Evolutionary conservation across 2,113 vertebrate species (phyloP).

Genomic region (Nycticebus coucang): DNA sequence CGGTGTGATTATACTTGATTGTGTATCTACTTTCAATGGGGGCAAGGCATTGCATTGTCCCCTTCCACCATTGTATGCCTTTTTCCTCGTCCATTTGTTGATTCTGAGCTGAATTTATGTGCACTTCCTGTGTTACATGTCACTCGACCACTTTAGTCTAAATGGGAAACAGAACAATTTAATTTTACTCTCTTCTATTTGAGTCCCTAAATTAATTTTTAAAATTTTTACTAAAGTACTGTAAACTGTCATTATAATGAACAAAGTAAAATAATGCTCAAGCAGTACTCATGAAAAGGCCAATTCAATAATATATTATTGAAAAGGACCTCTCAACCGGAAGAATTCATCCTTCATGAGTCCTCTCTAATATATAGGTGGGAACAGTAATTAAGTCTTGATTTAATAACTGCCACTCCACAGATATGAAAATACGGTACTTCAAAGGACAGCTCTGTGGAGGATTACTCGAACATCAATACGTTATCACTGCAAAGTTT

Average conservation of each 20-base stretch:
- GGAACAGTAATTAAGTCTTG: neutral
- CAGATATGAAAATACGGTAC: neutral
- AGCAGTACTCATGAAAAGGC: neutral
- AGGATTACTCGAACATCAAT: neutral
- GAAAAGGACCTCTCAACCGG: neutral
- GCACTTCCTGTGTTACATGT: neutral
- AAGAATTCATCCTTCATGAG: neutral
- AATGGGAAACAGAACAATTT: neutral
- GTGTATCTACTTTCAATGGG: neutral
- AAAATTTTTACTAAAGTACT: slow-evolving; percentile 8
- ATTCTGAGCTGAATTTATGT: neutral
- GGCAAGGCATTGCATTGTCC: neutral
- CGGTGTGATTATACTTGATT: neutral
- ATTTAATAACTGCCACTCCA: neutral
- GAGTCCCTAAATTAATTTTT: slow-evolving; percentile 4
- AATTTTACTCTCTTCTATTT: neutral
- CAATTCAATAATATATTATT: neutral
- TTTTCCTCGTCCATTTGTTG: neutral
- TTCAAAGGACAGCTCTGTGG: neutral
- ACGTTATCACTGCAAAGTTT: neutral
- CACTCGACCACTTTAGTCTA: neutral
- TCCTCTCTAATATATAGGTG: neutral
- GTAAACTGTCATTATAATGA: neutral
- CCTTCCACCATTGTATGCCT: neutral
- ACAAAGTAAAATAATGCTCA: neutral